Conservation (phyloP, 2,888 invertebrate genomes). For the Euzophera pinguis region DNA sequence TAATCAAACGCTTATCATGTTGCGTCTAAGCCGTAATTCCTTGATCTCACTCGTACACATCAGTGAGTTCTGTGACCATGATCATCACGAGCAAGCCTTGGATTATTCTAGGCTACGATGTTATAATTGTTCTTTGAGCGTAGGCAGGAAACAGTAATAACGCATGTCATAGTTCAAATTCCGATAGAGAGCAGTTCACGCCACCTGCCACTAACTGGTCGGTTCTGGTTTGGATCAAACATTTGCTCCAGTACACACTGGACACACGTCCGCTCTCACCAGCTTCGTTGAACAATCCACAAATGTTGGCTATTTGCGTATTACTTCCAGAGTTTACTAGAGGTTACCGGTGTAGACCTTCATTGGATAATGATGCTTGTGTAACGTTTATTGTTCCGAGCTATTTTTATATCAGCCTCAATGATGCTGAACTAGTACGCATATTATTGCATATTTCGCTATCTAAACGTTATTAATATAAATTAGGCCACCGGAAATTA, state of each 20-base stretch:
- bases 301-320: slow-evolving; percentile 21
- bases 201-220: slow-evolving; percentile 33
- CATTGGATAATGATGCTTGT: slow-evolving; percentile 31
- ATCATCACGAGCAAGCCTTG: background rate
- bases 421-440: background rate
- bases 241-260: slow-evolving; percentile 25
- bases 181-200: slow-evolving; percentile 35
- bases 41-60: background rate
- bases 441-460: background rate
- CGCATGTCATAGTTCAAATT: slow-evolving; percentile 50
- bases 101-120: background rate
- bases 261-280: slow-evolving; percentile 23
- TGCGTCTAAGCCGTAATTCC: background rate
- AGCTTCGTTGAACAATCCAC: slow-evolving; percentile 19
- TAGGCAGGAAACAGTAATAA: slow-evolving; percentile 48
- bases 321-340: slow-evolving; percentile 33
- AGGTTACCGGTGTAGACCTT: slow-evolving; percentile 32
- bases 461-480: background rate
- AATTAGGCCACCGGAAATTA: too few species aligned
- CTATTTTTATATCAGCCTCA: slow-evolving; percentile 4
- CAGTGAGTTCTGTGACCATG: background rate
- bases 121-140: slow-evolving; percentile 17
- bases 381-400: slow-evolving; percentile 21
- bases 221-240: slow-evolving; percentile 23
- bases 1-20: too few species aligned